These are phyloP conservation scores for Serranus cabrilla DNA, from an alignment of 2,797 vertebrate species.

Conservation along the genomic window DNA sequence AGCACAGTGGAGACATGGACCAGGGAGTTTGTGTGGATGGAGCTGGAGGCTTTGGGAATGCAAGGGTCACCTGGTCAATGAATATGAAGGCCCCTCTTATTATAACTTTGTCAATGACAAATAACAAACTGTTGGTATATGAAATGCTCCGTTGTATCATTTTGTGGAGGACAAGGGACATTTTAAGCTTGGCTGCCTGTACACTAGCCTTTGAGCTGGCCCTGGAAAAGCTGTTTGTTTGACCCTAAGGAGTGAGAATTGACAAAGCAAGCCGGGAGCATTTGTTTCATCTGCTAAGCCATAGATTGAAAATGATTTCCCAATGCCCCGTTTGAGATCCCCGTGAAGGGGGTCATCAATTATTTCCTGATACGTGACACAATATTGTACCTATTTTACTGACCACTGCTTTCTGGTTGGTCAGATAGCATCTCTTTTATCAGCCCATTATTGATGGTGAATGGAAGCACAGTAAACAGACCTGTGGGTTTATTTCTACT, in stretches of 20 bases:
- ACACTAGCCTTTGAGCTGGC: constrained; percentile 84
- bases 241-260: constrained; percentile 91
- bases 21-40: constrained; percentile 39
- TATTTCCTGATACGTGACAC: constrained; percentile 89
- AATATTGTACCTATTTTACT: constrained; percentile 87
- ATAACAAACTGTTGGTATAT: constrained; percentile 88
- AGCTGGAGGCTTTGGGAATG: constrained; percentile 76
- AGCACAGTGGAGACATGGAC: constrained; percentile 53
- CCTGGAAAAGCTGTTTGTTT: constrained; percentile 90
- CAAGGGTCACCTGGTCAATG: constrained; percentile 85
- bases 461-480: constrained; percentile 81
- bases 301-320: constrained; percentile 92
- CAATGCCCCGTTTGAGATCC: constrained; percentile 87
- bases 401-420: constrained; percentile 86
- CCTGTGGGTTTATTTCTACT: constrained; percentile 78
- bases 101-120: constrained; percentile 90
- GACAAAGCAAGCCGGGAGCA: constrained; percentile 89
- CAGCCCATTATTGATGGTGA: constrained; percentile 84
- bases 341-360: constrained; percentile 89
- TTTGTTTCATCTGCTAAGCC: constrained; percentile 90
- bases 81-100: constrained; percentile 87
- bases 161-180: constrained; percentile 89
- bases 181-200: constrained; percentile 89
- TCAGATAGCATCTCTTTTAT: constrained; percentile 85
- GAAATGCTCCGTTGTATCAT: constrained; percentile 88